Evolutionary conservation across 2,888 invertebrate genomes (phyloP).

Genomic region (Ernsta delagoae): DNA sequence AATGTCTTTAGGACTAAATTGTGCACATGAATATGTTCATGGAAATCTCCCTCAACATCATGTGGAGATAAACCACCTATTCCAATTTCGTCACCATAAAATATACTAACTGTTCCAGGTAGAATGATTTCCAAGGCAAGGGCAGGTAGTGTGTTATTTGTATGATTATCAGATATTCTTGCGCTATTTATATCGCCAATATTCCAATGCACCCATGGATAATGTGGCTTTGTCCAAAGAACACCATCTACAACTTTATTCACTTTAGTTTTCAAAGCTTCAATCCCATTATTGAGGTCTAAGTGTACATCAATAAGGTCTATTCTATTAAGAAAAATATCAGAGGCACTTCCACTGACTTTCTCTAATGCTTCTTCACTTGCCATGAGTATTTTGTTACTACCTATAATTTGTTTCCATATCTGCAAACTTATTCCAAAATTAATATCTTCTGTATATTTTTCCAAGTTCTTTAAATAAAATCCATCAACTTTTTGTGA

Average conservation of each 20-base stretch:
- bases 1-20: slow-evolving; percentile 90
- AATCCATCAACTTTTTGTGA: slow-evolving; percentile 94
- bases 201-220: slow-evolving; percentile 93
- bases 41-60: slow-evolving; percentile 84
- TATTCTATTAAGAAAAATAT: slow-evolving; percentile 86
- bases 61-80: slow-evolving; percentile 81
- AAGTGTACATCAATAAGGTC: slow-evolving; percentile 90
- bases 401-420: slow-evolving; percentile 89
- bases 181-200: slow-evolving; percentile 87
- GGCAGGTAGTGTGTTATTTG: slow-evolving; percentile 88
- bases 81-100: slow-evolving; percentile 96
- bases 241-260: slow-evolving; percentile 82
- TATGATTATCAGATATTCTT: slow-evolving; percentile 83
- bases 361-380: slow-evolving; percentile 83
- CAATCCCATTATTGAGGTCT: slow-evolving; percentile 83
- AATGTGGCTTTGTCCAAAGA: slow-evolving; percentile 86
- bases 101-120: slow-evolving; percentile 93
- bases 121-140: slow-evolving; percentile 91
- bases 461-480: slow-evolving; percentile 92
- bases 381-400: slow-evolving; percentile 87
- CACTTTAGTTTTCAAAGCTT: slow-evolving; percentile 85
- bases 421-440: slow-evolving; percentile 85
- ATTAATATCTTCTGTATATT: slow-evolving; percentile 85
- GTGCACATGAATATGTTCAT: slow-evolving; percentile 86
- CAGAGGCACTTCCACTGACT: slow-evolving; percentile 67